These are phyloP conservation scores for Theodoxus fluviatilis DNA, from an alignment of 2,888 invertebrate genomes.

Conservation along the genomic window DNA sequence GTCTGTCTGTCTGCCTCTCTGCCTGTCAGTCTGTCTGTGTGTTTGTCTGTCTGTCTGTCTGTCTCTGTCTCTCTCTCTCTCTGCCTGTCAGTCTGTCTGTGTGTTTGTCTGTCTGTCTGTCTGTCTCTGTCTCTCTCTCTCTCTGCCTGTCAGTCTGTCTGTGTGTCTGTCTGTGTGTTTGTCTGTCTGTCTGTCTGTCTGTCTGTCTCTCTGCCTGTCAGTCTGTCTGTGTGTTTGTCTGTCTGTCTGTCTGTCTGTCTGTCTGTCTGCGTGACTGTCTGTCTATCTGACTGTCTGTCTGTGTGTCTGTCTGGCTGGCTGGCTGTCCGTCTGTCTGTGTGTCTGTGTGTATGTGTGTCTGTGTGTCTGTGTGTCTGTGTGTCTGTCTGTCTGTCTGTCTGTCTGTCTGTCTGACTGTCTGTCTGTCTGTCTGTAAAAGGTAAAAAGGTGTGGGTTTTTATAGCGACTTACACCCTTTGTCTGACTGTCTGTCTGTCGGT, in stretches of 20 bases:
- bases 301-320: too few species aligned
- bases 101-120: conserved; percentile 20
- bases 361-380: conserved; percentile 19
- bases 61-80: conserved; percentile 18
- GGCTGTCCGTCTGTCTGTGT: conserved; percentile 18
- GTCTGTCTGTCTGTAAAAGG: conserved; percentile 21
- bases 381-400: conserved; percentile 11
- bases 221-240: conserved; percentile 20
- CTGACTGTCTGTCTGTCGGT: too few species aligned
- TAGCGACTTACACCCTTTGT: too few species aligned
- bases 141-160: conserved; percentile 22
- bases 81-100: conserved; percentile 21
- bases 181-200: conserved; percentile 21
- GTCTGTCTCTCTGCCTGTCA: conserved; percentile 5
- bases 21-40: conserved; percentile 18
- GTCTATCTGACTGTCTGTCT: not conserved
- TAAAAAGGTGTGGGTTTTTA: too few species aligned
- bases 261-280: conserved; percentile 13
- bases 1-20: conserved; percentile 22
- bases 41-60: conserved; percentile 11
- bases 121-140: not conserved
- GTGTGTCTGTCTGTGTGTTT: conserved; percentile 18
- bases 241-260: conserved; percentile 21
- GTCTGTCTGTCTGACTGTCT: conserved; percentile 23
- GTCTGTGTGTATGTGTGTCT: conserved; percentile 22